Base-by-base conservation (phyloP, 2,113 vertebrate genomes). In the Pogonocichla stellata region DNA sequence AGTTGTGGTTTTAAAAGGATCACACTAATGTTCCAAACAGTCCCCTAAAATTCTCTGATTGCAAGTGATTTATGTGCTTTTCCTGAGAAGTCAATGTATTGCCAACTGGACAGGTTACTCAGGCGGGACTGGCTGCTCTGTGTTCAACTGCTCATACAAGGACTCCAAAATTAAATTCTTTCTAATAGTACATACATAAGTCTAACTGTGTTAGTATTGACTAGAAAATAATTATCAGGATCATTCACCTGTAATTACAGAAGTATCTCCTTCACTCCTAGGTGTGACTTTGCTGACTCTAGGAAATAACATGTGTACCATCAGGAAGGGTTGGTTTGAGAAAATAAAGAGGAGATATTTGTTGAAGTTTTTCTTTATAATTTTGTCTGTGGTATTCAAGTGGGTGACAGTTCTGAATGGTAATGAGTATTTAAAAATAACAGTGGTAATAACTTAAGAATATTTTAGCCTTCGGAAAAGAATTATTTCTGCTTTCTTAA, bases 101-200 rank as follows among this genome's bases (percentile, higher is more conserved):
- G 26, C 66, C 31, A 29, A 0, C 0, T 0, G 8, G n/a, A 24
- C 45, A 80, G 38, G 31, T 74, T 62, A 50, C 31, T 79, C n/a
- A 31, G 36, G n/a, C 12, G 17, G 33, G 54, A 12, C 38, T 80
- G 67, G 26, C 26, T 25, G 38, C n/a, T 54, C 19, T 51, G 45
- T 36, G 22, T 66, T 72, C 71, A 29, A 18, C 23, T 81, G 58
- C 43, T 66, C 5, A 10, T 57, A 13, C 64, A 78, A 91, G 43
- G 31, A 47, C 25, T 74, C 29, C 29, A 71, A 78, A 90, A 62
- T 34, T 13, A 31, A 83, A 48, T 73, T 64, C 25, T 66, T 16
- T 16, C 11, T 22, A 58, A 47, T 62, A 92, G 64, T 64, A 33
- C 14, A 12, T 58, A 10, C 0, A 0, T n/a, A 50, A 58, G 10